Conservation (phyloP, 2,797 vertebrate species). For the Semaprochilodus insignis region DNA sequence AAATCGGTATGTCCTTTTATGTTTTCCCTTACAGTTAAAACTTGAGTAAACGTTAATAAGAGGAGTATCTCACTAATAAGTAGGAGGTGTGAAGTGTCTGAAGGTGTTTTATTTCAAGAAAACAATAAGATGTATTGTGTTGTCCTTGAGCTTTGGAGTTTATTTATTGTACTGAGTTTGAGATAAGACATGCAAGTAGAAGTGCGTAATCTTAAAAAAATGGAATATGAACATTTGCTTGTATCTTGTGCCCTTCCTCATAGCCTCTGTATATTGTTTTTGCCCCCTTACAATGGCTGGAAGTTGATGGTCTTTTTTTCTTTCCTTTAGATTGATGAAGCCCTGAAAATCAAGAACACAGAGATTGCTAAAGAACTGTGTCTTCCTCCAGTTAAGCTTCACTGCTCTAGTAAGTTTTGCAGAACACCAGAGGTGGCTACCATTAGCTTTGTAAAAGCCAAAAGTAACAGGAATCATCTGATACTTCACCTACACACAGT, state of each 20-base stretch:
- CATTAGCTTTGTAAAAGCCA: neutral
- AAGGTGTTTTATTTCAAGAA: no score
- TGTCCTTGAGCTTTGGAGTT: neutral
- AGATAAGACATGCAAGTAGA: neutral
- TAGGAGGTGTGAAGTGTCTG: no score
- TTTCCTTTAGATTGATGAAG: conserved; percentile 88
- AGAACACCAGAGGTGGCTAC: neutral
- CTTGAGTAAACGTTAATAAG: neutral
- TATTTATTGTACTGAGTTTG: neutral
- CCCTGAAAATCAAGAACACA: conserved; percentile 90
- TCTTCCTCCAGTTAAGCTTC: conserved; percentile 96
- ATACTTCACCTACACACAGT: neutral
- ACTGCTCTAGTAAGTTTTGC: conserved; percentile 90
- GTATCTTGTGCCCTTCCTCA: neutral
- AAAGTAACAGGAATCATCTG: no score
- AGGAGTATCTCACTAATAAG: neutral
- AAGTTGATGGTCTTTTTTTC: conserved; percentile 9
- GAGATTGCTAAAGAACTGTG: conserved; percentile 97
- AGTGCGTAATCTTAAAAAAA: neutral
- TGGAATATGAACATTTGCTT: neutral
- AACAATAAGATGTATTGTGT: neutral
- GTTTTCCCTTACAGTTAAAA: neutral
- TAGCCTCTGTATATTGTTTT: neutral
- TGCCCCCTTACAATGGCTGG: neutral
- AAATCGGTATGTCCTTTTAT: neutral